These are phyloP conservation scores for Zaprionus capensis DNA, from an alignment of 1,140 invertebrate species.

Conservation along the genomic window DNA sequence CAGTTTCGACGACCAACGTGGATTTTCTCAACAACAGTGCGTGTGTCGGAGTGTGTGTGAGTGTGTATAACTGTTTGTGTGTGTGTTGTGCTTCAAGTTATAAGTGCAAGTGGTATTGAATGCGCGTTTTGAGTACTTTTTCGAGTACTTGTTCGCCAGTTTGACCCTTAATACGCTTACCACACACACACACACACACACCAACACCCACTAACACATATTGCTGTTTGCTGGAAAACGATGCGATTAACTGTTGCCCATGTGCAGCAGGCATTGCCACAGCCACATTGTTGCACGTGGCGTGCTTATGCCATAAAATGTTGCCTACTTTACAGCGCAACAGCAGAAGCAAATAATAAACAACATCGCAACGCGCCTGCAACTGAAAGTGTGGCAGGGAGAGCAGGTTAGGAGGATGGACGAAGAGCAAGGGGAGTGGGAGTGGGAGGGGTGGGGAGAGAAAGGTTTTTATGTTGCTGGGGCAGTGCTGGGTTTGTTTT, in stretches of 20 bases:
- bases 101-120: not conserved
- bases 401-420: not conserved
- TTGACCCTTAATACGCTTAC: constrained; percentile 57
- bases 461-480: not conserved
- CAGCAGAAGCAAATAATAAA: constrained; percentile 7
- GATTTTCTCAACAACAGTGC: too few species aligned
- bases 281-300: constrained; percentile 59
- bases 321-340: constrained; percentile 46
- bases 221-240: not conserved
- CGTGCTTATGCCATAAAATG: constrained; percentile 6
- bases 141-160: constrained; percentile 25
- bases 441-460: not conserved
- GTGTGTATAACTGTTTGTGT: not conserved
- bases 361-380: not conserved
- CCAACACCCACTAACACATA: not conserved
- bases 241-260: constrained; percentile 47
- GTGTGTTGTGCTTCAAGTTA: not conserved
- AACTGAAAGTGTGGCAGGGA: too few species aligned
- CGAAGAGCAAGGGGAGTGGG: not conserved
- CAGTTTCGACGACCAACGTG: too few species aligned
- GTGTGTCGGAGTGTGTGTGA: not conserved
- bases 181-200: not conserved
- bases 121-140: constrained; percentile 7
- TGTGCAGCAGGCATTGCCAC: constrained; percentile 22
- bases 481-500: not conserved